phyloP scores from a whole-genome alignment of 2,797 vertebrate species.

The Neosalanx taihuensis region DNA sequence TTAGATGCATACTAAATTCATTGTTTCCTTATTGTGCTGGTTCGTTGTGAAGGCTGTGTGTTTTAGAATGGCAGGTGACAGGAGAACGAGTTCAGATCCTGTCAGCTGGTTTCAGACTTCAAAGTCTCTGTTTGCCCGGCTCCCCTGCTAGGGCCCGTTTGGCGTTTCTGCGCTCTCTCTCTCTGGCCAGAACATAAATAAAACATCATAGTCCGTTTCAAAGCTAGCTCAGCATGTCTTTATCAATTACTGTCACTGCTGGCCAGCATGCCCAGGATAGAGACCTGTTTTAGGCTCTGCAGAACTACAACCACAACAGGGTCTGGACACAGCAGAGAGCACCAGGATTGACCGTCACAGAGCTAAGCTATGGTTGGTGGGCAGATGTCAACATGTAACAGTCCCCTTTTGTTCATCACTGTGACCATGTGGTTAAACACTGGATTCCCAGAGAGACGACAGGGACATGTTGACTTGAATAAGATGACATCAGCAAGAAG shows the following conservation, averaged over 20 bases:
- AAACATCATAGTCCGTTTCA: constrained; percentile 76
- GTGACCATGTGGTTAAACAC: not conserved
- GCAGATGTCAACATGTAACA: not conserved
- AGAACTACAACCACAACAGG: constrained; percentile 63
- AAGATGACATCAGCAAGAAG: constrained; percentile 7
- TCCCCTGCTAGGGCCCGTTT: constrained; percentile 71
- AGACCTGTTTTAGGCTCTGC: constrained; percentile 55
- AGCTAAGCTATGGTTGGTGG: not conserved
- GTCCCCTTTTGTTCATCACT: not conserved
- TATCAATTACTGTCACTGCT: constrained; percentile 78
- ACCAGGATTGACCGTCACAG: constrained; percentile 22
- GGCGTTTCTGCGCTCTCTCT: constrained; percentile 75
- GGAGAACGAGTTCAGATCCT: constrained; percentile 79
- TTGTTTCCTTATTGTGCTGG: not conserved
- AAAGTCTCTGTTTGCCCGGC: constrained; percentile 72
- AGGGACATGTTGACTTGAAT: constrained; percentile 36
- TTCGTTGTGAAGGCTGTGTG: constrained; percentile 38
- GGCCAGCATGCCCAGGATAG: constrained; percentile 60
- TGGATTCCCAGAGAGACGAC: not conserved
- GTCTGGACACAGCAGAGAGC: constrained; percentile 17
- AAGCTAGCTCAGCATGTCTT: constrained; percentile 81
- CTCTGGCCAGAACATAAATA: constrained; percentile 77
- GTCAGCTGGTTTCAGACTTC: constrained; percentile 70
- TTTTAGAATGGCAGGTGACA: constrained; percentile 55
- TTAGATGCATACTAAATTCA: no score